Conservation (phyloP, 2,113 vertebrate genomes). For the Chionis minor region DNA sequence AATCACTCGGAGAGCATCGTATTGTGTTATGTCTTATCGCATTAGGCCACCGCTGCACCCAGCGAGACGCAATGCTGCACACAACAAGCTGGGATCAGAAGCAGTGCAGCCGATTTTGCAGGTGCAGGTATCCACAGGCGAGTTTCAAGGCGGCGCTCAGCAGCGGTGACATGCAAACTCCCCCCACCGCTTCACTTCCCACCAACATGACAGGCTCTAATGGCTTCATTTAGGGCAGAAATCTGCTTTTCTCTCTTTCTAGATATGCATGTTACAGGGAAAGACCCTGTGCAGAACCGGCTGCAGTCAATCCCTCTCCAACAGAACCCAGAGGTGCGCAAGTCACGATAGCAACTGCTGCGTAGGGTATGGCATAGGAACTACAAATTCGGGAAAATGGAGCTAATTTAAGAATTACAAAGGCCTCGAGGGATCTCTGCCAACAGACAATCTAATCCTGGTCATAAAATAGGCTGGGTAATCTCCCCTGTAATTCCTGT, state of each 20-base stretch:
- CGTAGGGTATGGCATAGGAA: fast-evolving
- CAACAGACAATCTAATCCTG: not conserved
- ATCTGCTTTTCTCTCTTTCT: too few species aligned
- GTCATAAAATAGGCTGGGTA: not conserved
- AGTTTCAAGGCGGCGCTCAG: not conserved
- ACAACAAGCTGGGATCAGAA: not conserved
- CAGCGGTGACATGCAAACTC: not conserved
- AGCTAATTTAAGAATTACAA: not conserved
- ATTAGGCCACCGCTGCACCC: not conserved
- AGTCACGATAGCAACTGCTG: not conserved
- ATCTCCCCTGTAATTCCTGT: not conserved
- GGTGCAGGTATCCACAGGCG: not conserved
- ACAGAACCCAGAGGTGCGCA: not conserved
- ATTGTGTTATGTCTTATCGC: not conserved
- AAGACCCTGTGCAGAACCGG: too few species aligned
- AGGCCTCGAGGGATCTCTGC: not conserved
- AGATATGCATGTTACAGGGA: not conserved
- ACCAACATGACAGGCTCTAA: not conserved
- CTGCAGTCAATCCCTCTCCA: not conserved
- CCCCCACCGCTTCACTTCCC: not conserved
- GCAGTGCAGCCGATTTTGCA: not conserved
- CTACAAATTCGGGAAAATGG: not conserved
- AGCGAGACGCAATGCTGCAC: not conserved
- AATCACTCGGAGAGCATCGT: not conserved
- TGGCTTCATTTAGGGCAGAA: not conserved